Evolutionary conservation across 1,140 invertebrate species (phyloP).

Genomic region (Paracyclopina nana): DNA sequence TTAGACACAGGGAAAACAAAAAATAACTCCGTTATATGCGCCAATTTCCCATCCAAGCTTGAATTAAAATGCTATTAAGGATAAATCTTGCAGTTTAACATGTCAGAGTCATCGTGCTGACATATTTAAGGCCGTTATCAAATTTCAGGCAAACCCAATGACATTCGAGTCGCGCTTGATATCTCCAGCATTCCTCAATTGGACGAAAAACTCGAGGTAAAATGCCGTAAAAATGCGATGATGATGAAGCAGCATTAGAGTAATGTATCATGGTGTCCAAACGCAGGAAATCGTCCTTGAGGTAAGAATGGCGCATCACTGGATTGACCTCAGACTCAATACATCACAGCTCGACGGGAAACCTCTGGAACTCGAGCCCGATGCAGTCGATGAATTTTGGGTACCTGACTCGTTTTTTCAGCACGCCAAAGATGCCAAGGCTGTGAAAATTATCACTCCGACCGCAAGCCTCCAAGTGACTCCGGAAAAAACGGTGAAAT

Average conservation of each 20-base stretch:
- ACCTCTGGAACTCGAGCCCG: background rate
- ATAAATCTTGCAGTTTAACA: no score
- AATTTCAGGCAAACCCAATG: background rate
- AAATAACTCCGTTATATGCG: no score
- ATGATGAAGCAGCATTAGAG: background rate
- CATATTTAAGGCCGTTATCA: no score
- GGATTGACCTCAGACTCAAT: slow-evolving; percentile 6
- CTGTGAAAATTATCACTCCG: background rate
- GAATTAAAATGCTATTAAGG: no score
- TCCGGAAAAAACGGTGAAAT: slow-evolving; percentile 7
- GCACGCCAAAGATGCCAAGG: slow-evolving; percentile 1
- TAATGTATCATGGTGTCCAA: background rate
- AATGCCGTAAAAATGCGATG: background rate
- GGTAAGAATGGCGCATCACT: slow-evolving; percentile 1
- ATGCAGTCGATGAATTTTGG: slow-evolving; percentile 1
- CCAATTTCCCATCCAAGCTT: no score
- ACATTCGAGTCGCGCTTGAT: background rate
- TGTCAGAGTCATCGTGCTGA: no score
- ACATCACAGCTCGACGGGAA: background rate
- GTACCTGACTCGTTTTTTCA: slow-evolving; percentile 9
- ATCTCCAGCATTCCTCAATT: background rate
- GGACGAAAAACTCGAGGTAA: background rate
- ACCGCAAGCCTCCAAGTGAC: background rate
- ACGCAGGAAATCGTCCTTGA: slow-evolving; percentile 14
- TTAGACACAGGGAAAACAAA: no score